phyloP scores from a whole-genome alignment of 2,113 vertebrate species.

The Eulemur rufifrons region DNA sequence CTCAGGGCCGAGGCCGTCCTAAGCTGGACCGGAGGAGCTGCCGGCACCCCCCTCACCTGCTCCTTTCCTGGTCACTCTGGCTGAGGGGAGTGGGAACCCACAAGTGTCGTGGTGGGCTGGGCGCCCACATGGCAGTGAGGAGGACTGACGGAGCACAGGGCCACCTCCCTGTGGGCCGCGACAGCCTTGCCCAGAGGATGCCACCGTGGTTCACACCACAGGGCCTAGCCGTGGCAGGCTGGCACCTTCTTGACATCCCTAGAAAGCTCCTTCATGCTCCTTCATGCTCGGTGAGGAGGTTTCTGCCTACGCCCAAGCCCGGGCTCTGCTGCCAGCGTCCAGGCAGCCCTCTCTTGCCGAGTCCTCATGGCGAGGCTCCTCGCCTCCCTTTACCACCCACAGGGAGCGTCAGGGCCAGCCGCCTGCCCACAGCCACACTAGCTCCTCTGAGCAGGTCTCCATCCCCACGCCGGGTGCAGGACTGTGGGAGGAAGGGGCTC shows the following conservation, averaged over 20 bases:
- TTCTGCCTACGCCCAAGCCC: background rate
- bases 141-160: rapidly evolving
- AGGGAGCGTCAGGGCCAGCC: background rate
- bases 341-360: background rate
- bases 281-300: background rate
- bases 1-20: background rate
- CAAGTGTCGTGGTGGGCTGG: rapidly evolving
- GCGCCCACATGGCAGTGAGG: background rate
- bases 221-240: background rate
- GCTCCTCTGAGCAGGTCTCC: background rate
- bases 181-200: background rate
- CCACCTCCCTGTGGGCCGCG: background rate
- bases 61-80: background rate
- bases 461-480: too few species aligned
- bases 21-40: background rate
- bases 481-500: background rate
- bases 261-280: background rate
- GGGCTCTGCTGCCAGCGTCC: rapidly evolving
- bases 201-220: background rate
- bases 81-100: background rate
- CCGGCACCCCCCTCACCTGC: background rate
- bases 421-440: too few species aligned
- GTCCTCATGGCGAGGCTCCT: background rate
- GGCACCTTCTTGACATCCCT: background rate
- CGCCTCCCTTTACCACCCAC: background rate